phyloP scores from a whole-genome alignment of 1,140 invertebrate species.

The Drosophila willistoni region DNA sequence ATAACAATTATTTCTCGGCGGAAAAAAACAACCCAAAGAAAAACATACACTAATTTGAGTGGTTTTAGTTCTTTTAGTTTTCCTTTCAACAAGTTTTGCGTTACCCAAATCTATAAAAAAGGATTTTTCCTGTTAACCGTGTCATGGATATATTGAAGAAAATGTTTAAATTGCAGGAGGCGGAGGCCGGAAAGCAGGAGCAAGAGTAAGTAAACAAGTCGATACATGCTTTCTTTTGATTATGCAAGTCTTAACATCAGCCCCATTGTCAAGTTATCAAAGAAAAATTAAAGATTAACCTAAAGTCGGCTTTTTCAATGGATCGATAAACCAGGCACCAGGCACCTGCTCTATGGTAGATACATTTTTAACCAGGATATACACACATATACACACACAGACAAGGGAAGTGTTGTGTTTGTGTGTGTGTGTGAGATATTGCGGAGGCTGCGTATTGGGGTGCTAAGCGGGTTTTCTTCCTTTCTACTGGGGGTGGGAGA shows the following conservation, averaged over 20 bases:
- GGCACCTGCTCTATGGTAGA: slow-evolving; percentile 72
- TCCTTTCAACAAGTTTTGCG: slow-evolving; percentile 50
- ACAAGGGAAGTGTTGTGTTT: slow-evolving; percentile 24
- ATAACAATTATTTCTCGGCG: slow-evolving; percentile 1
- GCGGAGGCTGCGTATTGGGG: slow-evolving; percentile 71
- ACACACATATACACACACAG: slow-evolving; percentile 42
- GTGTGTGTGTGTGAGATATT: slow-evolving; percentile 39
- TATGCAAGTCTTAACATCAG: slow-evolving; percentile 21
- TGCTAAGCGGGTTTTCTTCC: slow-evolving; percentile 14
- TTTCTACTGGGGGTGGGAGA: slow-evolving; percentile 16
- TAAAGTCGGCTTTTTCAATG: slow-evolving; percentile 47
- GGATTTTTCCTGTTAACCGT: slow-evolving; percentile 19
- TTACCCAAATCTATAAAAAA: slow-evolving; percentile 37
- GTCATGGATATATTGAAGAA: slow-evolving; percentile 79
- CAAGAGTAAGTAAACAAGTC: slow-evolving; percentile 64
- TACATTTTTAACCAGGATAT: slow-evolving; percentile 75
- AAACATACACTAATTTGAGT: slow-evolving; percentile 46
- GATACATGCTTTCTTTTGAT: background rate
- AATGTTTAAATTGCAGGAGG: slow-evolving; percentile 75
- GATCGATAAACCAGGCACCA: slow-evolving; percentile 51
- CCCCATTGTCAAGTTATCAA: background rate
- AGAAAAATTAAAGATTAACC: slow-evolving; percentile 10
- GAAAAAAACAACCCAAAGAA: slow-evolving; percentile 1
- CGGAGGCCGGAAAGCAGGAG: slow-evolving; percentile 43
- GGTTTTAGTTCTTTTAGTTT: slow-evolving; percentile 77